Evolutionary conservation across 2,113 vertebrate genomes (phyloP), one percentile per base, ranked within the genome.

Genomic region (Ia io): DNA sequence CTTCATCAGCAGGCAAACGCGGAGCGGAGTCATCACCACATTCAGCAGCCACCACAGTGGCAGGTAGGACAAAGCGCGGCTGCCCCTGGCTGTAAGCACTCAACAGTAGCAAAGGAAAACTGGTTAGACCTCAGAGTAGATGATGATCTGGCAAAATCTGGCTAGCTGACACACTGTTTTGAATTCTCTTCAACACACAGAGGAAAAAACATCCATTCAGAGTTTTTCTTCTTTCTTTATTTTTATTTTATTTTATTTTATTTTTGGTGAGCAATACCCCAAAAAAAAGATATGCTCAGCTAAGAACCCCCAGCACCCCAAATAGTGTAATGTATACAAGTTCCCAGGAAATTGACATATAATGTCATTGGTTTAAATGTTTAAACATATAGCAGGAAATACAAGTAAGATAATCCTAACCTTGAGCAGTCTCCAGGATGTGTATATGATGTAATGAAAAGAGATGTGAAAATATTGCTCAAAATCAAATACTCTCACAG

Each of bases 321-420:
- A 18, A n/a, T 44, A 37, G 18, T 8, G 14, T 4, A 80, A n/a
- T 11, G 11, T 4, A 23, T 16, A 0, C 13, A 59, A 65, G 18
- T 6, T 40, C n/a, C 74, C 63, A 49, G 35, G 23, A 67, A 20
- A n/a, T 12, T 56, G 20, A 23, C 9, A 56, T 78, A 30, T 8
- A 32, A 71, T 37, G 10, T 35, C 32, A 44, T 20, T 63, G 32
- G 32, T 49, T 40, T 82, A 47, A 67, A 47, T 53, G 37, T 76
- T 92, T 76, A 96, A 96, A 84, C 71, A 35, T 32, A 53, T 7
- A 42, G 37, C 59, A 89, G 47, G n/a, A 69, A 79, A 73, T 35
- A 42, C 8, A 83, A 16, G 9, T 11, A 73, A 82, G 40, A 56
- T 16, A 20, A 87, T 76, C 16, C 82, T 79, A 69, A 74, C 86